Conservation (phyloP, 2,113 vertebrate species). For the Phoxinus phoxinus region DNA sequence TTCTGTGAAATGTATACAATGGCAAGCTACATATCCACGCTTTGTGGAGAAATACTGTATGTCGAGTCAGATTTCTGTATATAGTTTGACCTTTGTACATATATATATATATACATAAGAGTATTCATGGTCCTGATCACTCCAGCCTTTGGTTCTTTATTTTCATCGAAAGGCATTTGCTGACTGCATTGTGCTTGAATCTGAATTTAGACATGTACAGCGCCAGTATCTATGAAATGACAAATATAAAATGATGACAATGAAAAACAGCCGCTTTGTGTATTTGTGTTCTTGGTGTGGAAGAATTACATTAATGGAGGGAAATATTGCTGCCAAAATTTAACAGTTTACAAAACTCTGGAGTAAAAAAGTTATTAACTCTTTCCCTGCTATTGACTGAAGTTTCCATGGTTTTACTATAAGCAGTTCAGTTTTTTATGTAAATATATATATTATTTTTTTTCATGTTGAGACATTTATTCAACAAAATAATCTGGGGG, state of each 20-base stretch:
- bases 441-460: too few relatives aligned
- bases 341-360: too few relatives aligned
- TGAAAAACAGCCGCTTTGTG: slow-evolving; percentile 50
- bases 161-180: slow-evolving; percentile 77
- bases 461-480: too few relatives aligned
- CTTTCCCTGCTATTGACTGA: too few relatives aligned
- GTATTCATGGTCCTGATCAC: slow-evolving; percentile 74
- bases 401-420: too few relatives aligned
- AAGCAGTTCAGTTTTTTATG: too few relatives aligned
- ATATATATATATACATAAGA: slow-evolving; percentile 66
- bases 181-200: slow-evolving; percentile 84
- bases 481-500: too few relatives aligned
- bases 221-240: slow-evolving; percentile 76
- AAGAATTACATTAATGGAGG: not conserved
- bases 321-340: too few relatives aligned
- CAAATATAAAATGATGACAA: slow-evolving; percentile 67
- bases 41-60: slow-evolving; percentile 55
- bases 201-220: slow-evolving; percentile 82
- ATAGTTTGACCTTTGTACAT: slow-evolving; percentile 81
- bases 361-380: too few relatives aligned
- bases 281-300: not conserved
- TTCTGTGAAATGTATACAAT: slow-evolving; percentile 65
- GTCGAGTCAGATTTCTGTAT: slow-evolving; percentile 70
- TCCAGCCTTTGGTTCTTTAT: slow-evolving; percentile 71
- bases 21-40: slow-evolving; percentile 63